Percentiles rank a stretch among this genome's conserved stretches.
These are phyloP conservation scores for Rhaphigaster nebulosa DNA, from an alignment of 2,888 invertebrate genomes.

Conservation along the genomic window DNA sequence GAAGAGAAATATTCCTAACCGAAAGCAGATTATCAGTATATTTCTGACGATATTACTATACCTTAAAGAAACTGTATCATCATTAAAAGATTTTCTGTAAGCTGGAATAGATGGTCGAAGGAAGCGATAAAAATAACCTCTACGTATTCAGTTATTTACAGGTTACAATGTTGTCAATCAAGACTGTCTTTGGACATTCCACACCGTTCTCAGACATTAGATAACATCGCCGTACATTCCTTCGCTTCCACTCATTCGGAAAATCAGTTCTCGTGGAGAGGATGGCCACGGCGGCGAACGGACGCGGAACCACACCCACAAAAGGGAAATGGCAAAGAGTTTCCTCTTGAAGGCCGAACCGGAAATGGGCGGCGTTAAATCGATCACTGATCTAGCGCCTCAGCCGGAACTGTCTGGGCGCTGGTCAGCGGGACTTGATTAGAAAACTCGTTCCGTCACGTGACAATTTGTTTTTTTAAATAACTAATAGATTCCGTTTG, in stretches of 20 bases:
- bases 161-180: background rate
- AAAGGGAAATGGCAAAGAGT: background rate
- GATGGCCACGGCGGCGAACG: background rate
- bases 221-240: background rate
- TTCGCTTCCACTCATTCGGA: background rate
- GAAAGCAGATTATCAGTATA: too few relatives aligned
- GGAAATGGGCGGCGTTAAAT: constrained; percentile 35
- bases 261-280: constrained; percentile 30
- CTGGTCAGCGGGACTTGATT: background rate
- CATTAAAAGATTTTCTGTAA: too few relatives aligned
- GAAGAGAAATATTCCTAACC: too few relatives aligned
- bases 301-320: constrained; percentile 19
- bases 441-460: background rate
- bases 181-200: background rate
- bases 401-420: background rate
- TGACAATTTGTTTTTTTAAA: background rate
- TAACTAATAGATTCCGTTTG: background rate
- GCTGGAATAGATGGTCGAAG: too few relatives aligned
- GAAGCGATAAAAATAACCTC: too few relatives aligned
- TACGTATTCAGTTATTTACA: background rate
- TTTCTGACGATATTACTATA: too few relatives aligned
- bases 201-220: background rate
- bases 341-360: background rate
- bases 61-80: too few relatives aligned
- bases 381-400: background rate